These are phyloP conservation scores for Drosophila monieri DNA, from an alignment of 2,888 invertebrate genomes.

Conservation along the genomic window DNA sequence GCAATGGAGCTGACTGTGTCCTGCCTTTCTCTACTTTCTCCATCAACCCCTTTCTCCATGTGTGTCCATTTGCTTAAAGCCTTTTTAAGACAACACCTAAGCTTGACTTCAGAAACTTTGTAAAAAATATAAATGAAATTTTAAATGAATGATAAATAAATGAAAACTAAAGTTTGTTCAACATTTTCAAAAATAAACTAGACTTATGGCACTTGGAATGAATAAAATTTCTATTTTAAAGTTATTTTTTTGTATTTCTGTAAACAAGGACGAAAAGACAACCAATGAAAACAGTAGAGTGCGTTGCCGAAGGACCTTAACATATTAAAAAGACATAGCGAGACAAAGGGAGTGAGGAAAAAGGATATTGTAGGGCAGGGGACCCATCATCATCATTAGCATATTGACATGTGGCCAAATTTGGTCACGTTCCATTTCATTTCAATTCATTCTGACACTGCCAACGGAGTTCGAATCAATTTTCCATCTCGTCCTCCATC, in stretches of 20 bases:
- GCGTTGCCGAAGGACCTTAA: neutral
- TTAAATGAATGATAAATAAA: too few species aligned
- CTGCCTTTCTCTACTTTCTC: neutral
- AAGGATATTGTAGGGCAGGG: neutral
- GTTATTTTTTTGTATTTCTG: neutral
- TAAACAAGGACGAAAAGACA: constrained; percentile 17
- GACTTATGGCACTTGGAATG: too few species aligned
- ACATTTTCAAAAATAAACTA: too few species aligned
- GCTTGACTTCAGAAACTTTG: too few species aligned
- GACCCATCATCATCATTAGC: constrained; percentile 66
- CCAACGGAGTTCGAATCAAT: constrained; percentile 60
- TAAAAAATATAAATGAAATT: too few species aligned
- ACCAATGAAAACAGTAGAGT: constrained; percentile 9
- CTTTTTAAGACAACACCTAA: constrained; percentile 11
- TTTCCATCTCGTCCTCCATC: constrained; percentile 43
- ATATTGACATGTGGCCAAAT: constrained; percentile 78
- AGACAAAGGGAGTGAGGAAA: neutral
- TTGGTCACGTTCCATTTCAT: constrained; percentile 77
- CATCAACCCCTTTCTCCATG: neutral
- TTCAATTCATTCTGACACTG: constrained; percentile 62
- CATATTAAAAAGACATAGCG: neutral
- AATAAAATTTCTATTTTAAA: too few species aligned
- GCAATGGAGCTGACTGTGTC: constrained; percentile 29
- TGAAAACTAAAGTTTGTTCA: too few species aligned
- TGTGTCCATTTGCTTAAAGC: constrained; percentile 45